Evolutionary conservation across 2,888 invertebrate species (phyloP), one percentile per base, ranked within the genome.

Genomic region (Trypoxylon attenuatum): DNA sequence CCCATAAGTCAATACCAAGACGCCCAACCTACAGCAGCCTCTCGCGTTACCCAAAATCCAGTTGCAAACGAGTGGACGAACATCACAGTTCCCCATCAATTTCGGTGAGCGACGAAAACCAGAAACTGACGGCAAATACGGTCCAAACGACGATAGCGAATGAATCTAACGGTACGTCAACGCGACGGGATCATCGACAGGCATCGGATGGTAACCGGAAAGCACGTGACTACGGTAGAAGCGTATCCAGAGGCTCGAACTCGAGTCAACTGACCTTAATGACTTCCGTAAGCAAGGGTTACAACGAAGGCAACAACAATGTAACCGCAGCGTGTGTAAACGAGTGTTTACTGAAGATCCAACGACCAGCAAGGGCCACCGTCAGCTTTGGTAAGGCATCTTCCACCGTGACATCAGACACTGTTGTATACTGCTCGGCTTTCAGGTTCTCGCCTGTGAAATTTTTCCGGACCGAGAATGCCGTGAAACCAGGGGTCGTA

Each of bases 331-430:
- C 56, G 0, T 75, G 67, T 13, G 57, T 60, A 53, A 68, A 77
- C 80, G 87, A 75, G 83, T 88, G 70, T 79, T 87, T 80, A 78
- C 85, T 71, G 77, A 88, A 76, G 86, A 87, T 85, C 3, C 78
- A 78, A 10, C 71, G 58, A 33, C 73, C 79, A 2, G 42, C 78
- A 3, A 82, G 69, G 57, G n/a, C n/a, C n/a, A 62, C 79, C 25
- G 73, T 81, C 19, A 73, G 74, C 25, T 61, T 83, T 19, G 83
- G 84, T 81, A 61, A 45, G 43, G 21, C n/a, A n/a, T n/a, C n/a
- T n/a, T n/a, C n/a, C n/a, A n/a, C n/a, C n/a, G n/a, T n/a, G n/a
- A n/a, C n/a, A n/a, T n/a, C n/a, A n/a, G n/a, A n/a, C n/a, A n/a
- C n/a, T n/a, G n/a, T n/a, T n/a, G n/a, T n/a, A n/a, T n/a, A n/a